phyloP scores from a whole-genome alignment of 2,888 invertebrate species.

The Rhamnusium bicolor region DNA sequence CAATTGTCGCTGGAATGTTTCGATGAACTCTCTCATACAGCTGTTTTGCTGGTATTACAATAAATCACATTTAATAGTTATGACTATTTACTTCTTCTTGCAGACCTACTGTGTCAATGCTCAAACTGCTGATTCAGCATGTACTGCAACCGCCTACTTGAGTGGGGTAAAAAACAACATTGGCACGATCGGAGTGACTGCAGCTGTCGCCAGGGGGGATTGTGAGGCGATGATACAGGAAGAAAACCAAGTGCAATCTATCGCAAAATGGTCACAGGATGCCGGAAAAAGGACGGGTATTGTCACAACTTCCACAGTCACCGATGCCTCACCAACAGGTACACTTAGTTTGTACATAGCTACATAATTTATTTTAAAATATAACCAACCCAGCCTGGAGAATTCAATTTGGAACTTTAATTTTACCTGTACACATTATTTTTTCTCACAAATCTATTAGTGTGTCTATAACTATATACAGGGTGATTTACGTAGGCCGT shows the following conservation, averaged over 20 bases:
- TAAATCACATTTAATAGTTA: too few relatives aligned
- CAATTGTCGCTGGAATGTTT: too few relatives aligned
- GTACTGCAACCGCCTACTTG: slow-evolving; percentile 86
- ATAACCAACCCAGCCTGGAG: too few relatives aligned
- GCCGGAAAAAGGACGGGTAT: slow-evolving; percentile 78
- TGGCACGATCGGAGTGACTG: slow-evolving; percentile 84
- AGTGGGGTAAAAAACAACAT: slow-evolving; percentile 85
- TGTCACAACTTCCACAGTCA: slow-evolving; percentile 86
- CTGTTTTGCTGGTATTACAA: too few relatives aligned
- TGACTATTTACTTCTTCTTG: not conserved
- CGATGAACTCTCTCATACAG: too few relatives aligned
- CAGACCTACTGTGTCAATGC: slow-evolving; percentile 73
- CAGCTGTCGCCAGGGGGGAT: slow-evolving; percentile 76
- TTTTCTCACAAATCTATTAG: too few relatives aligned
- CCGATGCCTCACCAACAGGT: slow-evolving; percentile 84
- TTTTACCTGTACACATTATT: too few relatives aligned
- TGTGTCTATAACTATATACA: too few relatives aligned
- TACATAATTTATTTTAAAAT: not conserved
- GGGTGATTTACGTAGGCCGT: too few relatives aligned
- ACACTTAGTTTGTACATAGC: too few relatives aligned
- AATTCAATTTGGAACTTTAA: too few relatives aligned
- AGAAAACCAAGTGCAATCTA: slow-evolving; percentile 77
- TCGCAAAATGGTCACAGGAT: slow-evolving; percentile 81
- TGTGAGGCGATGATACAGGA: slow-evolving; percentile 76
- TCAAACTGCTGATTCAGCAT: slow-evolving; percentile 88